phyloP scores from a whole-genome alignment of 2,113 vertebrate species.

The Pachypanchax playfairii region DNA sequence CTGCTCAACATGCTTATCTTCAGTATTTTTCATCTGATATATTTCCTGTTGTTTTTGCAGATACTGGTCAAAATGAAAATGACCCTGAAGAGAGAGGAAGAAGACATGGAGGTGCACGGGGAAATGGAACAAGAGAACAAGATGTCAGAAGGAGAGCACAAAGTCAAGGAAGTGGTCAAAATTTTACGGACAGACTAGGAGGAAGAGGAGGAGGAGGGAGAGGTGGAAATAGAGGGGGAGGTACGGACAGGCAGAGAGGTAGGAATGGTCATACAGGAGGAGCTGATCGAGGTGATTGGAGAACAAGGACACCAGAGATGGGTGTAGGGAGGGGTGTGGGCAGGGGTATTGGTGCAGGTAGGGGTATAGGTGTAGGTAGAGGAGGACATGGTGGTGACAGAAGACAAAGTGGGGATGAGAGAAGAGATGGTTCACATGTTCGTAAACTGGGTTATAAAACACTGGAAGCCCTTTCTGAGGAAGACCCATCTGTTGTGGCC shows the following conservation, averaged over 20 bases:
- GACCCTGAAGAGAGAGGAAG: background rate
- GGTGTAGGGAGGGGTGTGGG: conserved; percentile 1
- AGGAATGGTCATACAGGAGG: conserved; percentile 4
- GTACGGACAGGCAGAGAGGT: conserved; percentile 34
- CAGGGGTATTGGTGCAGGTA: too few relatives aligned
- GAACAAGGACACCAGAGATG: background rate
- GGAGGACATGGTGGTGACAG: conserved; percentile 26
- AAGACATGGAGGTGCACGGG: background rate
- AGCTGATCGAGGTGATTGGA: background rate
- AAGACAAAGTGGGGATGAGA: conserved; percentile 43
- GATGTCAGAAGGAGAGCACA: conserved; percentile 4
- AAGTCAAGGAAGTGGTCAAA: conserved; percentile 3
- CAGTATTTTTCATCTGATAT: conserved; percentile 3
- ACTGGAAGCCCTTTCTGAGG: conserved; percentile 82
- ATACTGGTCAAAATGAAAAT: conserved; percentile 24
- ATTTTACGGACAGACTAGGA: background rate
- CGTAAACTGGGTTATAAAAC: conserved; percentile 79
- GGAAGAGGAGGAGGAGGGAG: background rate
- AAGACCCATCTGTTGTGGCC: conserved; percentile 85
- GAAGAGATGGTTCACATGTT: conserved; percentile 55
- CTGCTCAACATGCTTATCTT: background rate
- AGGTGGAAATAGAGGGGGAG: conserved; percentile 22
- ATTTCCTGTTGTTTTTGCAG: conserved; percentile 20
- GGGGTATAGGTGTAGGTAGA: too few relatives aligned
- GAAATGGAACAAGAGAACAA: background rate